Conservation (phyloP, 2,797 vertebrate species). For the Etheostoma nigrum region DNA sequence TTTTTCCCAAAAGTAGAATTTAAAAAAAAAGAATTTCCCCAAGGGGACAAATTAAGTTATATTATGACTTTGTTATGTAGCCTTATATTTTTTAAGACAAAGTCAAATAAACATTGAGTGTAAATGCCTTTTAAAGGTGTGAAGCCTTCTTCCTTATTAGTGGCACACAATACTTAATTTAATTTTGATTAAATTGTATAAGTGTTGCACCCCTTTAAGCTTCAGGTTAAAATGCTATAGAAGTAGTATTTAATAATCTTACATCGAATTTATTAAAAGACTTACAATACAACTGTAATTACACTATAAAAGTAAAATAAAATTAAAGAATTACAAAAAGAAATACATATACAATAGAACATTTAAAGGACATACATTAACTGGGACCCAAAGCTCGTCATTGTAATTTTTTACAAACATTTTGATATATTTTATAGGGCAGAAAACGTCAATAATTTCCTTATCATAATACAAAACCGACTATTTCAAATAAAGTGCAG, state of each 20-base stretch:
- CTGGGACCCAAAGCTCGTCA: background rate
- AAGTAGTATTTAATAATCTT: background rate
- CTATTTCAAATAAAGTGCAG: background rate
- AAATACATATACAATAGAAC: background rate
- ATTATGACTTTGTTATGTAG: background rate
- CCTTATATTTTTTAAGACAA: background rate
- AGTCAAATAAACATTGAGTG: background rate
- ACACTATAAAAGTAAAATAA: background rate
- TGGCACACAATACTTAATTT: background rate
- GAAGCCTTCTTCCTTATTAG: background rate
- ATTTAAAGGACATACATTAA: background rate
- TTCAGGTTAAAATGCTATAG: background rate
- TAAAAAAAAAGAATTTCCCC: no score
- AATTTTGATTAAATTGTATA: background rate
- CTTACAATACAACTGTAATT: no score
- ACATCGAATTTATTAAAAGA: background rate
- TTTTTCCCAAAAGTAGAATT: background rate
- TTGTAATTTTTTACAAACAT: background rate
- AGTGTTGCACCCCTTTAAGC: background rate
- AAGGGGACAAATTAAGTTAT: no score
- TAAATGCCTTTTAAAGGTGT: background rate
- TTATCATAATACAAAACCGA: background rate
- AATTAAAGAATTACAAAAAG: background rate
- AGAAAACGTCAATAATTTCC: background rate
- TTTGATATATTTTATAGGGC: background rate